These are phyloP conservation scores for Xanthia togata DNA, from an alignment of 2,888 invertebrate genomes.

Conservation along the genomic window DNA sequence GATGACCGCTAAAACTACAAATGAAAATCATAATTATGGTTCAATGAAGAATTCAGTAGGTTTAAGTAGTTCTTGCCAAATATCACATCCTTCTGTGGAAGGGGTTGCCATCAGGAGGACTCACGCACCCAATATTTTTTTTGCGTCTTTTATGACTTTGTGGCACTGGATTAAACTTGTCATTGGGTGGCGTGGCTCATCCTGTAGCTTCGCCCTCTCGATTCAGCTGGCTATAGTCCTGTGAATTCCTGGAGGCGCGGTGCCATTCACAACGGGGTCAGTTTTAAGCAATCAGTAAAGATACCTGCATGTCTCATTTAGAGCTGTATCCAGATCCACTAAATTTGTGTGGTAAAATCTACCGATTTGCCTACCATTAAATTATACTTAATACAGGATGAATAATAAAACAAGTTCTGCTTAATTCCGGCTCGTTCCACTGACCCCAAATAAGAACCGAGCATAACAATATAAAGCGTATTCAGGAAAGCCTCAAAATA, in stretches of 20 bases:
- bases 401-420: background rate
- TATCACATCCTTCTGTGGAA: background rate
- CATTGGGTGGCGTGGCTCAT: background rate
- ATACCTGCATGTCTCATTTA: background rate
- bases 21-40: background rate
- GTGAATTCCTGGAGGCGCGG: background rate
- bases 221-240: background rate
- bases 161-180: background rate
- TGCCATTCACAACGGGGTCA: background rate
- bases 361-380: background rate
- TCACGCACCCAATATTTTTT: background rate
- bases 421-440: conserved; percentile 16
- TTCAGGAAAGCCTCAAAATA: conserved; percentile 58
- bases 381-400: background rate
- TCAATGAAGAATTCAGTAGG: background rate
- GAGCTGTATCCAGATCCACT: background rate
- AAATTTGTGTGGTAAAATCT: background rate
- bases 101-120: background rate
- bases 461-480: conserved; percentile 55
- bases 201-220: background rate
- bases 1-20: background rate
- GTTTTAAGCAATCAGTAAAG: background rate
- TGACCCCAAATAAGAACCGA: conserved; percentile 41
- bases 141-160: background rate
- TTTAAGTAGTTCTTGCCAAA: background rate